phyloP scores from a whole-genome alignment of 2,113 vertebrate species.

The Prolemur simus region DNA sequence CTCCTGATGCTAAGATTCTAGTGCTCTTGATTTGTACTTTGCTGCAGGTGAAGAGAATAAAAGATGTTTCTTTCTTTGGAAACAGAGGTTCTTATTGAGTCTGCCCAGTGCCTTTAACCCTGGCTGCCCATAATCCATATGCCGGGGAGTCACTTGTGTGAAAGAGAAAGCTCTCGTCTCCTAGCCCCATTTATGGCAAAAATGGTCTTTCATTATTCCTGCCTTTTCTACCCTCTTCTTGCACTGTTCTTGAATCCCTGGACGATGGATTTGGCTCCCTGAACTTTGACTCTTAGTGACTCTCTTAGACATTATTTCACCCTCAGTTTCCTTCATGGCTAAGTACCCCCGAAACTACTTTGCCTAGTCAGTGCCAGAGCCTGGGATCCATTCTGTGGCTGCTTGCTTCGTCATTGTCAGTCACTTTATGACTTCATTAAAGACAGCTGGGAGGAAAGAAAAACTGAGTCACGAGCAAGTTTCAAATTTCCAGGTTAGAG shows the following conservation, averaged over 20 bases:
- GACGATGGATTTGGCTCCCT: background rate
- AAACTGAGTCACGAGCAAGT: slow-evolving; percentile 1
- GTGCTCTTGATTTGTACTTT: background rate
- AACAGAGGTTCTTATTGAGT: background rate
- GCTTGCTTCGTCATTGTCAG: background rate
- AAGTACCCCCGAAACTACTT: background rate
- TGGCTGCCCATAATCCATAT: background rate
- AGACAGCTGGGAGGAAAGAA: background rate
- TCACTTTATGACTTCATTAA: background rate
- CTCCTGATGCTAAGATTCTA: background rate
- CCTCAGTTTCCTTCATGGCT: background rate
- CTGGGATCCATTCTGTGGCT: background rate
- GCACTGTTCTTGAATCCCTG: background rate
- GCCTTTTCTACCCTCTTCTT: background rate
- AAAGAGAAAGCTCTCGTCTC: background rate
- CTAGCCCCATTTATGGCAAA: background rate
- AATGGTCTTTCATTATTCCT: background rate
- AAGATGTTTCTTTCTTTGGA: background rate
- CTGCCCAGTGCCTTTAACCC: background rate
- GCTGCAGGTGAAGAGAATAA: background rate
- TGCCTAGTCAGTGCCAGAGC: background rate
- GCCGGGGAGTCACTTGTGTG: background rate
- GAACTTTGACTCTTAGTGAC: background rate
- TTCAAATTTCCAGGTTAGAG: background rate
- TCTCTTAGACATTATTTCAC: background rate